Evolutionary conservation across 2,113 vertebrate species (phyloP).

Genomic region (Leuciscus idus): DNA sequence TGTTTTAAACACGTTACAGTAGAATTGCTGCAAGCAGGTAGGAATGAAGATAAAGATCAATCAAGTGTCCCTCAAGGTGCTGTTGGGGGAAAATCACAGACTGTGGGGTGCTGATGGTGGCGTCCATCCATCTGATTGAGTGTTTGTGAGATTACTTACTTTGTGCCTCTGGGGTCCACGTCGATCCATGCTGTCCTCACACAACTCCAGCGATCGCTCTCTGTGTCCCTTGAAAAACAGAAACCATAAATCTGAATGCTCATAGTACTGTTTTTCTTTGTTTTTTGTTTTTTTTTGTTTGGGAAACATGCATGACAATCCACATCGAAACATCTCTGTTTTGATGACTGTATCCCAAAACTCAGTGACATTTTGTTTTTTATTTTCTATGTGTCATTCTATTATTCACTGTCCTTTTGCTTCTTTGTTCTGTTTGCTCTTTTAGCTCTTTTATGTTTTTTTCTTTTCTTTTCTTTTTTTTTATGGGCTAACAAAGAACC

Average conservation of each 20-base stretch:
- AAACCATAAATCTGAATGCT: conserved; percentile 43
- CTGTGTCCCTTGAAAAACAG: conserved; percentile 10
- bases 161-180: conserved; percentile 29
- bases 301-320: conserved; percentile 11
- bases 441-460: conserved; percentile 2
- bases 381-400: background rate
- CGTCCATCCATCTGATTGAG: conserved; percentile 43
- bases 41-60: conserved; percentile 20
- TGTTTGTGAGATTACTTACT: conserved; percentile 45
- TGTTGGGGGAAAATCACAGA: conserved; percentile 4
- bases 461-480: conserved; percentile 19
- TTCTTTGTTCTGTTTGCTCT: background rate
- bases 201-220: conserved; percentile 8
- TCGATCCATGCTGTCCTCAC: conserved; percentile 30
- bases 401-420: background rate
- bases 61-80: conserved; percentile 30
- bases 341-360: background rate
- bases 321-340: background rate
- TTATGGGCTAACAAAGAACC: conserved; percentile 26
- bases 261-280: background rate
- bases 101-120: conserved; percentile 26
- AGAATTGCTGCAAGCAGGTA: background rate
- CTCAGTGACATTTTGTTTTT: background rate
- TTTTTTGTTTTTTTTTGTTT: background rate
- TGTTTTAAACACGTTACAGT: conserved; percentile 21